Evolutionary conservation across 92 coral and sea anemone genomes (phyloP), one percentile per base, ranked within the genome.

Genomic region (Desmophyllum pertusum): DNA sequence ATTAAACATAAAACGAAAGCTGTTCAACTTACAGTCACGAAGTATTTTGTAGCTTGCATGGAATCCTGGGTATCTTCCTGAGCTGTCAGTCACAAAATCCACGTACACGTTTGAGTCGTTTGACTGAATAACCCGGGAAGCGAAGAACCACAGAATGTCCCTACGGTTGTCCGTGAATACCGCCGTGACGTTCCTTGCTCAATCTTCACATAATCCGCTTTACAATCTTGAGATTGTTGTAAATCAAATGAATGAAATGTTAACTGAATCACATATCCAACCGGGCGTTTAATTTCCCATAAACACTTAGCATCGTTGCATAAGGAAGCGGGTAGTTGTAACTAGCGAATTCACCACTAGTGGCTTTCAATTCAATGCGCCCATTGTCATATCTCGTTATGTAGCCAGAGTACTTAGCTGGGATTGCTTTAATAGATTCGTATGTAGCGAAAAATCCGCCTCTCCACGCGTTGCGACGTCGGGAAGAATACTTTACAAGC

Each of bases 21-120:
- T 4, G 17, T 48, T 48, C 53, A 48, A 83, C 92, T 84, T 84
- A 88, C 92, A 46, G 53, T 84, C 79, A 11, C n/a, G 59, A 11
- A 83, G 70, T 17, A 78, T 76, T 17, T 55, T 36, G 78, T 33
- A 89, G 66, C 88, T 76, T 11, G 93, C 95, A 59, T 80, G 90
- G 85, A 92, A 92, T 18, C 95, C 95, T 35, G 84, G 79, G 79
- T 85, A 89, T 10, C 77, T 85, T 31, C 91, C 95, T 13, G 70
- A 89, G 70, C 79, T 81, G 64, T 89, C 83, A 0, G 90, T 70
- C 53, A 70, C 74, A 71, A 92, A 92, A 5, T 75, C 66, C 29
- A 92, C 81, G 82, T 78, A 85, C 91, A 92, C 75, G 21, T 57
- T 23, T 69, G 75, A 3, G 73, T 88, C 70, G 76, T 75, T 75